Conservation (phyloP, 2,797 vertebrate genomes). For the Pseudocheirus occidentalis region DNA sequence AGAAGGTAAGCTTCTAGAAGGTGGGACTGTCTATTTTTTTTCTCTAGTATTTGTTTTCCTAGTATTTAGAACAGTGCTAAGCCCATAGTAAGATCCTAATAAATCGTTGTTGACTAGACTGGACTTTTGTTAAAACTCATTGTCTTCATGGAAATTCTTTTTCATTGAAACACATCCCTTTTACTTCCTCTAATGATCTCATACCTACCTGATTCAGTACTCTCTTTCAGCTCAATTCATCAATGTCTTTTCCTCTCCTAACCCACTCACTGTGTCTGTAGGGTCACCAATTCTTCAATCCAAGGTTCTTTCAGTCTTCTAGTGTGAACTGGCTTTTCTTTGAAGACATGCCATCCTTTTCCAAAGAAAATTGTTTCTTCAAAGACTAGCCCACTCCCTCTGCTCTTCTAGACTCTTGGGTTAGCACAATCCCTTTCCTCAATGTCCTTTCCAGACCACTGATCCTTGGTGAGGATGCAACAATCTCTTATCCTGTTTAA, state of each 20-base stretch:
- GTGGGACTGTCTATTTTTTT: background rate
- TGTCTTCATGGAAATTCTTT: slow-evolving; percentile 1
- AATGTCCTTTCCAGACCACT: background rate
- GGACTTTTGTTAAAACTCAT: slow-evolving; percentile 17
- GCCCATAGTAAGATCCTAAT: background rate
- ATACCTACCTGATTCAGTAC: background rate
- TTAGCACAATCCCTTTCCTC: background rate
- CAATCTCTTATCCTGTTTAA: background rate
- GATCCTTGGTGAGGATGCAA: background rate
- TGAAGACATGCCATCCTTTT: background rate
- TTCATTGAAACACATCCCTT: background rate
- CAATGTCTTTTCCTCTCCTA: background rate
- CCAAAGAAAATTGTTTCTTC: background rate
- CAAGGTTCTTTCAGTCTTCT: background rate
- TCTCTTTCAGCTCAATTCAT: background rate
- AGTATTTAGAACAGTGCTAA: background rate
- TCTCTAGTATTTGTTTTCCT: background rate
- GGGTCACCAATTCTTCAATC: background rate
- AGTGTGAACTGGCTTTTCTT: background rate
- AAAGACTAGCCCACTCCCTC: background rate
- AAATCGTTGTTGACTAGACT: background rate
- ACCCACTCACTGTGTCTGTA: background rate
- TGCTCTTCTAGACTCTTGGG: background rate
- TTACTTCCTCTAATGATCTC: background rate
- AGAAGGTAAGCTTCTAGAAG: background rate